Conservation (phyloP, 2,797 vertebrate species). For the Gastrophryne carolinensis region DNA sequence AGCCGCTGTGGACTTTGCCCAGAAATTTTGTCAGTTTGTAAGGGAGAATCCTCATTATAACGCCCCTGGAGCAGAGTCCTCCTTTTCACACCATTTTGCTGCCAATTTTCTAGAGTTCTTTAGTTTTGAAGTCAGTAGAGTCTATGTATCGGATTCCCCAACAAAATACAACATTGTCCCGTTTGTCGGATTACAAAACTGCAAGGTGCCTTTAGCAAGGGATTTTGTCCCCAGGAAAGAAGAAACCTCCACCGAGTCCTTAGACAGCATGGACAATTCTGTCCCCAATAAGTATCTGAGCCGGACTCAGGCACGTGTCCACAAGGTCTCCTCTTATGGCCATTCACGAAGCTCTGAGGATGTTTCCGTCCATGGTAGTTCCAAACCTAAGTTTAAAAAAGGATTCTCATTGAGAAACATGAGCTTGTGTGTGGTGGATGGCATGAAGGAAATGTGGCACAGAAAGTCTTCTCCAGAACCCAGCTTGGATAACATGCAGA, state of each 20-base stretch:
- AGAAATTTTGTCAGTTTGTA: slow-evolving; percentile 92
- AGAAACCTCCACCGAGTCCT: slow-evolving; percentile 80
- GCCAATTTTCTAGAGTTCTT: slow-evolving; percentile 90
- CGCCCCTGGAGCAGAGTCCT: slow-evolving; percentile 83
- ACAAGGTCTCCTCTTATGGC: slow-evolving; percentile 79
- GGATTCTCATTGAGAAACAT: slow-evolving; percentile 96
- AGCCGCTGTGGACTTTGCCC: slow-evolving; percentile 87
- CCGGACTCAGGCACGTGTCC: slow-evolving; percentile 62
- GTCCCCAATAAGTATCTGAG: slow-evolving; percentile 61
- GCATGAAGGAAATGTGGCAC: slow-evolving; percentile 95
- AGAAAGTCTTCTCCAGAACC: slow-evolving; percentile 86
- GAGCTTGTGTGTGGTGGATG: slow-evolving; percentile 94
- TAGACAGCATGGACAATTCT: slow-evolving; percentile 84
- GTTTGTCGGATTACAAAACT: slow-evolving; percentile 86
- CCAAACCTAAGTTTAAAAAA: slow-evolving; percentile 89
- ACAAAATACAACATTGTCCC: slow-evolving; percentile 86
- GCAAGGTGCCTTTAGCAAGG: slow-evolving; percentile 80
- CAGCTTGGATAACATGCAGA: slow-evolving; percentile 51
- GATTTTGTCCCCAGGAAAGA: slow-evolving; percentile 76
- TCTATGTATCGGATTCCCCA: slow-evolving; percentile 70
- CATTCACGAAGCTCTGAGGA: slow-evolving; percentile 95
- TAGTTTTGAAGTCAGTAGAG: slow-evolving; percentile 74
- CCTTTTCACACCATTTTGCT: slow-evolving; percentile 91
- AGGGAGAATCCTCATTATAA: slow-evolving; percentile 91
- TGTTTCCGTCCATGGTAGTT: slow-evolving; percentile 73